phyloP scores from a whole-genome alignment of 2,113 vertebrate genomes.

The Abramis brama region DNA sequence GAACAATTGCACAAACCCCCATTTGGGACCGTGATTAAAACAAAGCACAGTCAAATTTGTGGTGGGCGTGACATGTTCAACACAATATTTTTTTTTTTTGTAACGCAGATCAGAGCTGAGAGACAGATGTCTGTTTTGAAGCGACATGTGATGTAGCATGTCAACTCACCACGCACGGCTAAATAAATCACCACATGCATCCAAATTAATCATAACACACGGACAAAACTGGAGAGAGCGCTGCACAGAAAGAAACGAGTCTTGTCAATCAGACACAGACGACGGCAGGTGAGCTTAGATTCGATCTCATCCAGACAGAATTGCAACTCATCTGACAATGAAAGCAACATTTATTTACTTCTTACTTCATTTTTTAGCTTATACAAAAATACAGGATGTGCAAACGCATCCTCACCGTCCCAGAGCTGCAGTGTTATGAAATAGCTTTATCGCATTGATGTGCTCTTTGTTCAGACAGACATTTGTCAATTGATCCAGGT shows the following conservation, averaged over 20 bases:
- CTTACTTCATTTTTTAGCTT: background rate
- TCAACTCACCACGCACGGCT: slow-evolving; percentile 26
- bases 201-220: background rate
- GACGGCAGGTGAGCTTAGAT: slow-evolving; percentile 65
- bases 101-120: background rate
- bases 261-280: slow-evolving; percentile 67
- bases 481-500: background rate
- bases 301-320: background rate
- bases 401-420: background rate
- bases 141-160: slow-evolving; percentile 65
- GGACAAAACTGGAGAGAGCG: slow-evolving; percentile 67
- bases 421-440: slow-evolving; percentile 12
- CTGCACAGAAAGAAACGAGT: slow-evolving; percentile 56
- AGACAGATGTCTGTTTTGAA: slow-evolving; percentile 64
- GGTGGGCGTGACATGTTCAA: slow-evolving; percentile 38
- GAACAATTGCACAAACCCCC: background rate
- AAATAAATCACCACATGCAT: slow-evolving; percentile 16
- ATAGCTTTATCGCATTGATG: background rate
- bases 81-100: slow-evolving; percentile 37
- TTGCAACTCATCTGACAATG: background rate
- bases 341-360: background rate
- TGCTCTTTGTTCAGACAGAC: slow-evolving; percentile 20
- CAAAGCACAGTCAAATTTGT: background rate
- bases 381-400: background rate
- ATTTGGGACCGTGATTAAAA: background rate